Percentiles rank a stretch among this genome's conserved stretches.
Conservation (phyloP, 2,888 invertebrate species). For the Erpobdella octoculata region DNA sequence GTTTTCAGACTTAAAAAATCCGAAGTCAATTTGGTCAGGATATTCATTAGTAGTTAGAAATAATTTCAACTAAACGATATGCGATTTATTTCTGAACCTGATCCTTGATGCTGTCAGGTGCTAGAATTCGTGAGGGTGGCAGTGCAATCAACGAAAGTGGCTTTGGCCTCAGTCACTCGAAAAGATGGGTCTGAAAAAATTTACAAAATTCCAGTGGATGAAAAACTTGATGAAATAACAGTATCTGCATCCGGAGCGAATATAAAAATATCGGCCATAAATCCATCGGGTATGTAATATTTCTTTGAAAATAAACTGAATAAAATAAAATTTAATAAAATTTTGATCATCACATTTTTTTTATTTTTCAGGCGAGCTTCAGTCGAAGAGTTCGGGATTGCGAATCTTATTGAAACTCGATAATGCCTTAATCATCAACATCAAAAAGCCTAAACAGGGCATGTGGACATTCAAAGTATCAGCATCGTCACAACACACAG, state of each 20-base stretch:
- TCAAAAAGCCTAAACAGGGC: slow-evolving; percentile 62
- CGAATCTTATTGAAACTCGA: slow-evolving; percentile 56
- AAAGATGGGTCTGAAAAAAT: slow-evolving; percentile 36
- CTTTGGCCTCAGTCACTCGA: slow-evolving; percentile 60
- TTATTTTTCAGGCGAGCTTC: too few relatives aligned
- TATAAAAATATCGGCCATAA: slow-evolving; percentile 59
- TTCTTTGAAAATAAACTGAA: too few relatives aligned
- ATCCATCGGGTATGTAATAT: slow-evolving; percentile 54
- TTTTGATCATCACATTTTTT: too few relatives aligned
- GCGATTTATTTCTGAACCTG: neutral
- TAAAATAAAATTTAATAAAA: too few relatives aligned
- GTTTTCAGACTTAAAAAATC: slow-evolving; percentile 65
- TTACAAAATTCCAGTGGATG: slow-evolving; percentile 60
- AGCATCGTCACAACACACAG: slow-evolving; percentile 60
- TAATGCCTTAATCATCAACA: slow-evolving; percentile 62
- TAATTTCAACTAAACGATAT: neutral
- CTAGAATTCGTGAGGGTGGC: slow-evolving; percentile 60
- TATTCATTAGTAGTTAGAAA: neutral
- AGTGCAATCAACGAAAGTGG: slow-evolving; percentile 62
- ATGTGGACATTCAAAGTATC: slow-evolving; percentile 57
- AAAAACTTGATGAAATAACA: slow-evolving; percentile 62
- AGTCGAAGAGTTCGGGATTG: too few relatives aligned
- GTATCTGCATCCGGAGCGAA: slow-evolving; percentile 65
- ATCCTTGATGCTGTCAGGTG: slow-evolving; percentile 49
- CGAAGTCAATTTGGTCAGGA: slow-evolving; percentile 62